These are phyloP conservation scores for Aphrophora alni DNA, from an alignment of 2,888 invertebrate genomes.

Conservation along the genomic window DNA sequence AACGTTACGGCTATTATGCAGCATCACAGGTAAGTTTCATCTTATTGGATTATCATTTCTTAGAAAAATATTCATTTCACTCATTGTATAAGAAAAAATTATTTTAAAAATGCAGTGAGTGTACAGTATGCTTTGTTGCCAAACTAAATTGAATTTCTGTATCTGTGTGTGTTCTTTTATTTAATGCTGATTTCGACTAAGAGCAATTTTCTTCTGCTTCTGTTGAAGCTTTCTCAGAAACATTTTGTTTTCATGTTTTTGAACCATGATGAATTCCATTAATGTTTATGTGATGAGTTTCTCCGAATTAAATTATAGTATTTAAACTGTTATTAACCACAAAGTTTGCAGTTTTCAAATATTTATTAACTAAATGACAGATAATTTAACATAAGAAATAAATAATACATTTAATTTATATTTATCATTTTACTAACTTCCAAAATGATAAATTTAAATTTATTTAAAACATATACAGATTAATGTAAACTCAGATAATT, in stretches of 20 bases:
- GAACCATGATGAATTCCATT: neutral
- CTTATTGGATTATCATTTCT: neutral
- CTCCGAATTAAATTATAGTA: neutral
- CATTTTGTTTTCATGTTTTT: neutral
- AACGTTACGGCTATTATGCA: constrained; percentile 93
- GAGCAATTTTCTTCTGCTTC: neutral
- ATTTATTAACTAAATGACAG: too few relatives aligned
- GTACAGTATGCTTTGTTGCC: constrained; percentile 19
- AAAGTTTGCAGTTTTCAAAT: too few relatives aligned
- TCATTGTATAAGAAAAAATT: neutral
- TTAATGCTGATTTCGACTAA: neutral
- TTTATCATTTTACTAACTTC: too few relatives aligned
- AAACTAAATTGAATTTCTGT: neutral
- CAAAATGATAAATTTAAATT: too few relatives aligned
- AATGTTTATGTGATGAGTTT: neutral
- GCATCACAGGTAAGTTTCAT: constrained; percentile 88
- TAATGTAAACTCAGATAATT: too few relatives aligned
- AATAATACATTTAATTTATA: too few relatives aligned
- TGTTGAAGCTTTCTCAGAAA: neutral
- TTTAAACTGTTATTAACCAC: too few relatives aligned
- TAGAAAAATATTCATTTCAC: neutral
- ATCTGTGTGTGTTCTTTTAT: neutral
- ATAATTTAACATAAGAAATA: too few relatives aligned
- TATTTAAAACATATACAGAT: too few relatives aligned
- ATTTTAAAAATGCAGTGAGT: neutral